Conservation (phyloP, 2,797 vertebrate genomes). For the Dendrocincla fuliginosa region DNA sequence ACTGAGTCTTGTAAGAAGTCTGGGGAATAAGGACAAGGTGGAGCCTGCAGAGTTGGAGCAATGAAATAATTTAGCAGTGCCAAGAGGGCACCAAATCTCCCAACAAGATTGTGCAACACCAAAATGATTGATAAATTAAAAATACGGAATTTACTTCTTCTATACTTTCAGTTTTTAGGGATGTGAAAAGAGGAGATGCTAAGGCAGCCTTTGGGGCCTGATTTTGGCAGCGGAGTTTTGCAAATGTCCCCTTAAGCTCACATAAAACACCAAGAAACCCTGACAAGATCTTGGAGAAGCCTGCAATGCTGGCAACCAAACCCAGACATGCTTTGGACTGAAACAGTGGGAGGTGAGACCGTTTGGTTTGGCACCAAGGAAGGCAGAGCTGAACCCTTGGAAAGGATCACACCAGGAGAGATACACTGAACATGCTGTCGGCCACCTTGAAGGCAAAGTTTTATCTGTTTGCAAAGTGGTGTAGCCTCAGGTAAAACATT, state of each 20-base stretch:
- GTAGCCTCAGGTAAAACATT: neutral
- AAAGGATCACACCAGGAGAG: neutral
- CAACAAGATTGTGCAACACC: neutral
- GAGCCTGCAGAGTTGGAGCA: neutral
- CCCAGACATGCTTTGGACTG: neutral
- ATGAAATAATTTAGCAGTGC: neutral
- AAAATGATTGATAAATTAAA: neutral
- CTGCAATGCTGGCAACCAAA: neutral
- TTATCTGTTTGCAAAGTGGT: neutral
- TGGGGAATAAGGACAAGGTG: neutral
- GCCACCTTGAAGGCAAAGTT: neutral
- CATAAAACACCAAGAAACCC: neutral
- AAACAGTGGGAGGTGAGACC: neutral
- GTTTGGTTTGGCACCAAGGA: neutral
- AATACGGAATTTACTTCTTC: neutral
- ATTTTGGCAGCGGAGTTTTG: neutral
- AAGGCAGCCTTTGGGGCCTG: neutral
- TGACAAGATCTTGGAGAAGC: neutral
- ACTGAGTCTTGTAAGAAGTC: neutral
- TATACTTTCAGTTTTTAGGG: neutral
- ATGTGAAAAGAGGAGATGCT: neutral
- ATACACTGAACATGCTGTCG: accelerated
- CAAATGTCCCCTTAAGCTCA: neutral
- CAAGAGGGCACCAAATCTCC: neutral
- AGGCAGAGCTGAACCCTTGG: neutral